Evolutionary conservation across 2,888 invertebrate species (phyloP), one percentile per base, ranked within the genome.

Genomic region (Diplolepis rosae): DNA sequence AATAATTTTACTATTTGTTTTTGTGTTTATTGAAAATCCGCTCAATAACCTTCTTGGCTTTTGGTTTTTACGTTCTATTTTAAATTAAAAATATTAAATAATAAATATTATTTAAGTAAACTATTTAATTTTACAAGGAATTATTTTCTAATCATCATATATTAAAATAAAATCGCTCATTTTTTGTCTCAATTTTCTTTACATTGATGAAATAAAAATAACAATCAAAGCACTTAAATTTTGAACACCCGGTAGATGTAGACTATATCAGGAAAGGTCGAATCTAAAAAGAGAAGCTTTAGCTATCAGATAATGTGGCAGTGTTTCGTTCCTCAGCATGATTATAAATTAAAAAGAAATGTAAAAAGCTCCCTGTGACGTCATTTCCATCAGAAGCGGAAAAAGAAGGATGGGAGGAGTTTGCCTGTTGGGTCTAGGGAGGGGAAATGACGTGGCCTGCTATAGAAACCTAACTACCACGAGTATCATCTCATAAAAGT

Each of bases 361-460:
- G 9, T 35, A 50, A 32, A 66, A 51, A 24, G 28, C 22, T 35
- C 13, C 22, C 15, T n/a, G 30, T 68, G 22, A 22, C 27, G 27
- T 51, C 52, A 52, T 35, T 27, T 39, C n/a, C 24, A 15, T 51
- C 27, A 51, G 50, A 61, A 61, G 39, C 39, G 61, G 7, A 61
- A 61, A 61, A 61, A 61, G 9, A 50, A 66, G 67, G 65, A 67
- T 56, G 30, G 66, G 15, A 66, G 50, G 68, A 30, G 61, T 27
- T 32, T 61, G 18, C 42, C 30, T 24, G n/a, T 35, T 61, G 24
- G 24, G 35, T 7, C n/a, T 13, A 6, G 50, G 69, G 56, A 30
- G 69, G 67, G 66, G 69, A 65, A 72, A 65, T 66, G 74, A 68
- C 67, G 72, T 65, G 74, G 74, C 69, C 18, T n/a, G 48, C 65